Base-by-base conservation (phyloP, 2,888 invertebrate genomes). In the Bellardia pandia region DNA sequence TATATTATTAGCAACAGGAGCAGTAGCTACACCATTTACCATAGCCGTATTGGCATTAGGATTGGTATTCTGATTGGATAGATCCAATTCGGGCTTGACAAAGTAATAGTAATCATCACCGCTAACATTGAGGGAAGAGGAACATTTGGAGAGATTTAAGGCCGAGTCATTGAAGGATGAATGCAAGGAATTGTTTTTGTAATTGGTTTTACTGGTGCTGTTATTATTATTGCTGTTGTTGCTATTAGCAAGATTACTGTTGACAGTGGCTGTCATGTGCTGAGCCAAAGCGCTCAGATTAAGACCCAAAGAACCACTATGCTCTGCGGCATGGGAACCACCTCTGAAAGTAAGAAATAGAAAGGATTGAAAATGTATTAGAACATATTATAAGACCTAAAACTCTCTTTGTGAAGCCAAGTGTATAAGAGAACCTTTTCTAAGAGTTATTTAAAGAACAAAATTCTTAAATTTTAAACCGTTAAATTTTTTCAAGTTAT, bases 51-150 rank as follows among this genome's bases (percentile, higher is more conserved):
- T 82, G 9, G 62, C 87, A 81, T 72, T 87, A 23, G 71, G 85
- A 88, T 42, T 90, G 77, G 48, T 88, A 40, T 91, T 90, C 74
- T 85, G 88, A 81, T 85, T 88, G 33, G 89, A 88, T 56, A 91
- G 88, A 88, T 93, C 93, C 89, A 92, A 88, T 90, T 93, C 93
- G 0, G 92, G 90, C 88, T 93, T 93, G 0, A 93, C 93, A 86
- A 90, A 91, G 72, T 91, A 92, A 74, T 91, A 93, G 40, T 91
- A 93, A 69, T 93, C 92, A 37, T 93, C 93, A 66, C 88, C 86
- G 80, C 88, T 90, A 30, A 89, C 71, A 78, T 90, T 92, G 23
- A 91, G 66, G 2, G 80, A 40, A 0, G 89, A 88, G 33, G 92
- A 90, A 80, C 92, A 92, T 88, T 92, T 93, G 2, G 92, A 92